Conservation (phyloP, 2,888 invertebrate genomes). For the Agrochola litura region DNA sequence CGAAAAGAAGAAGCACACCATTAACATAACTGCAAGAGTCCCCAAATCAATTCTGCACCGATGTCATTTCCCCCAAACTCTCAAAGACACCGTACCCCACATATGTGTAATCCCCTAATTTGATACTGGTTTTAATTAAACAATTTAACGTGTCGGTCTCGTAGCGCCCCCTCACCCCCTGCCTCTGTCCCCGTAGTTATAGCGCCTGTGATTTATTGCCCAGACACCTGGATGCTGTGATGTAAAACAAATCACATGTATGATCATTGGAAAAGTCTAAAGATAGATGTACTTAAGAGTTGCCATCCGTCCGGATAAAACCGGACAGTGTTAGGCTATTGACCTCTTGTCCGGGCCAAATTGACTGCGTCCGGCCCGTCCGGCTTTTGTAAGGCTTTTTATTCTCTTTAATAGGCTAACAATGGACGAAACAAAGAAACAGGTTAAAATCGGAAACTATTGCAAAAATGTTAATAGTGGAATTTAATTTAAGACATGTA, state of each 20-base stretch:
- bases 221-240: constrained; percentile 71
- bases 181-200: constrained; percentile 24
- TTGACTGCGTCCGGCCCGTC: too few relatives aligned
- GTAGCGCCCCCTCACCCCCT: constrained; percentile 33
- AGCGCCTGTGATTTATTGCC: constrained; percentile 73
- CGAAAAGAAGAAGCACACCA: background rate
- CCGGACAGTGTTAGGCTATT: too few relatives aligned
- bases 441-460: too few relatives aligned
- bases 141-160: constrained; percentile 66
- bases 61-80: constrained; percentile 53
- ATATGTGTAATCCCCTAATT: constrained; percentile 68
- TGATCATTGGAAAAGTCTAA: constrained; percentile 65
- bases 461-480: too few relatives aligned
- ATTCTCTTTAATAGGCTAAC: too few relatives aligned
- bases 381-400: too few relatives aligned
- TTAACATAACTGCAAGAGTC: background rate
- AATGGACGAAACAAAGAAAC: too few relatives aligned
- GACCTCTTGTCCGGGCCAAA: too few relatives aligned
- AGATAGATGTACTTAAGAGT: too few relatives aligned
- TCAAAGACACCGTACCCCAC: constrained; percentile 51
- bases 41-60: constrained; percentile 47
- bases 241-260: constrained; percentile 76
- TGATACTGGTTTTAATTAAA: constrained; percentile 73
- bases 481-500: too few relatives aligned
- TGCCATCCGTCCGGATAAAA: too few relatives aligned